These are phyloP conservation scores for Erannis defoliaria DNA, from an alignment of 2,888 invertebrate genomes.

Conservation along the genomic window DNA sequence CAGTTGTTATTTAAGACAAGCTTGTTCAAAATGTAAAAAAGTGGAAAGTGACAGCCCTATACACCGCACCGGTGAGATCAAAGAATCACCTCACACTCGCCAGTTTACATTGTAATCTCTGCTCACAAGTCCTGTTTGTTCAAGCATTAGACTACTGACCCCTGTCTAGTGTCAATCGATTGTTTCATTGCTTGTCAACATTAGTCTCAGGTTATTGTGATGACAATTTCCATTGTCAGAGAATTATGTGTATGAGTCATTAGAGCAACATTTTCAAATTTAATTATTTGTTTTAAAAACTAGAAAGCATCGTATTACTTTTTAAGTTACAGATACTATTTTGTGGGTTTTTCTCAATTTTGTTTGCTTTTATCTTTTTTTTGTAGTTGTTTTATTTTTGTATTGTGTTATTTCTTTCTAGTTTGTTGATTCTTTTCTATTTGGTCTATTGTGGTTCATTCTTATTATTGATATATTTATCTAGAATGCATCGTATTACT, in stretches of 20 bases:
- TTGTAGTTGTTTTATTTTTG: neutral
- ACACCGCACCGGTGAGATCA: slow-evolving; percentile 67
- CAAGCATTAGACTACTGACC: slow-evolving; percentile 71
- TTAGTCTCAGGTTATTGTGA: slow-evolving; percentile 16
- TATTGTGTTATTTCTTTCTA: too few species aligned
- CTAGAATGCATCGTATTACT: neutral
- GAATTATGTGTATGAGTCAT: neutral
- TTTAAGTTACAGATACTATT: too few species aligned
- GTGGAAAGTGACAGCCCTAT: slow-evolving; percentile 69
- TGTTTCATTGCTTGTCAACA: slow-evolving; percentile 48
- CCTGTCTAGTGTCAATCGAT: slow-evolving; percentile 54
- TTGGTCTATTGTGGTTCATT: neutral
- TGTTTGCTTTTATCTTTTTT: too few species aligned
- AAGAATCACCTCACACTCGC: slow-evolving; percentile 72
- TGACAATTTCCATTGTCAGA: neutral
- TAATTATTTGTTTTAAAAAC: neutral
- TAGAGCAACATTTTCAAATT: neutral
- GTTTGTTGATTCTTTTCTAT: too few species aligned
- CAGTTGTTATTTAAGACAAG: too few species aligned
- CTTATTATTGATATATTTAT: neutral
- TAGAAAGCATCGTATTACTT: neutral
- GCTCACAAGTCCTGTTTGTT: slow-evolving; percentile 65
- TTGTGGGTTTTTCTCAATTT: too few species aligned
- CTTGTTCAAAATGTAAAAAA: too few species aligned
- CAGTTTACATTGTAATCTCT: slow-evolving; percentile 79